Percentiles rank a stretch among this genome's conserved stretches.
Evolutionary conservation across 37 sponge, comb jelly and placozoan genomes (phyloP).

Genomic region (Ianthella basta): DNA sequence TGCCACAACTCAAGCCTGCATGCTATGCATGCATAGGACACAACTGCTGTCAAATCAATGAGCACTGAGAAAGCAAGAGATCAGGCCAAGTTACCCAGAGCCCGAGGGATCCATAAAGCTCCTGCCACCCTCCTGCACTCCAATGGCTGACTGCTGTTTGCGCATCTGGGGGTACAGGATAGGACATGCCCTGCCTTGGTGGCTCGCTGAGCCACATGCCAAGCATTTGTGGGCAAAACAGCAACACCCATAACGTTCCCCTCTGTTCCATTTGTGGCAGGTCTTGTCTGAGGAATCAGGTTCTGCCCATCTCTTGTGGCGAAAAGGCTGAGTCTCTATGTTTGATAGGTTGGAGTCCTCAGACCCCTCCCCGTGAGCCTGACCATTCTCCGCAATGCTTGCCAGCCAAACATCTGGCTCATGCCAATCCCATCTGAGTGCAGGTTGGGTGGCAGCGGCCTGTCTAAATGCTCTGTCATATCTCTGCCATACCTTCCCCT

Average conservation of each 20-base stretch:
- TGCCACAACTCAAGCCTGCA: too few relatives aligned
- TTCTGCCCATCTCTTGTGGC: background rate
- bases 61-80: too few relatives aligned
- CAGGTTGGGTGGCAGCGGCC: slow-evolving; percentile 8
- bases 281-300: background rate
- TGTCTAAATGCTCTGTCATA: slow-evolving; percentile 33
- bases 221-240: background rate
- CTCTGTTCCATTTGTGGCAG: slow-evolving; percentile 19
- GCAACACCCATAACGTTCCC: background rate
- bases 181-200: background rate
- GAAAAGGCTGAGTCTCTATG: background rate
- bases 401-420: slow-evolving; percentile 34
- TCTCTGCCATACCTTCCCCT: slow-evolving; percentile 9
- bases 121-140: too few relatives aligned
- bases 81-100: too few relatives aligned
- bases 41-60: too few relatives aligned
- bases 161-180: background rate
- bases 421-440: slow-evolving; percentile 20
- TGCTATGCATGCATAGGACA: too few relatives aligned
- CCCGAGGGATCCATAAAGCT: too few relatives aligned
- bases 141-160: background rate
- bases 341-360: background rate
- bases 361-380: too few relatives aligned
- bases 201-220: background rate
- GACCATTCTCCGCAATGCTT: background rate